Percentiles rank a stretch among this genome's conserved stretches.
These are phyloP conservation scores for Sisor rabdophorus DNA, from an alignment of 2,113 vertebrate species.

Conservation along the genomic window DNA sequence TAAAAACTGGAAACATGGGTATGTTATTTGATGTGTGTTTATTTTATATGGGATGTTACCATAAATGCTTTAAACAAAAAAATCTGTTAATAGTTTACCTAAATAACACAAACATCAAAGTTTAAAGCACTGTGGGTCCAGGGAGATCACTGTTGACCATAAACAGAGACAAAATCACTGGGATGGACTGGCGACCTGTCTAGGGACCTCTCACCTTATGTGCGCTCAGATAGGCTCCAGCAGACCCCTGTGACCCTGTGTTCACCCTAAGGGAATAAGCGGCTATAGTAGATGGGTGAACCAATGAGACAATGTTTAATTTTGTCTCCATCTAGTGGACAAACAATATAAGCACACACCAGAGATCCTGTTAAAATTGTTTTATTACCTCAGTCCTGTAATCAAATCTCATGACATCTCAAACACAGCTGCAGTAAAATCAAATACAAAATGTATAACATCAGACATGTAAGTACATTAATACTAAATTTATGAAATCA, in stretches of 20 bases:
- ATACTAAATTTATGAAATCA: neutral
- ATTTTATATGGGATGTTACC: too few relatives aligned
- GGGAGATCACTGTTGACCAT: neutral
- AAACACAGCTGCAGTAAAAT: neutral
- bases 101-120: neutral
- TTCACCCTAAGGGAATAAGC: too few relatives aligned
- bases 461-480: neutral
- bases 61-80: too few relatives aligned
- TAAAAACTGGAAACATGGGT: neutral
- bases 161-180: too few relatives aligned
- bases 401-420: neutral
- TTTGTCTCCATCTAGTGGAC: slow-evolving; percentile 32
- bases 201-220: too few relatives aligned
- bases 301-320: neutral
- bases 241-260: too few relatives aligned
- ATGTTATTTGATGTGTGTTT: too few relatives aligned
- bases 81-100: too few relatives aligned
- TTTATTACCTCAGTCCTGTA: neutral
- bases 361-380: neutral
- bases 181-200: too few relatives aligned
- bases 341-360: neutral
- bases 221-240: too few relatives aligned
- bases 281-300: too few relatives aligned
- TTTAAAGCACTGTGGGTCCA: neutral
- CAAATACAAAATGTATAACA: neutral